Percentiles rank a stretch among this genome's conserved stretches.
These are phyloP conservation scores for Drosophila virilis DNA, from an alignment of 1,140 invertebrate species.

Conservation along the genomic window DNA sequence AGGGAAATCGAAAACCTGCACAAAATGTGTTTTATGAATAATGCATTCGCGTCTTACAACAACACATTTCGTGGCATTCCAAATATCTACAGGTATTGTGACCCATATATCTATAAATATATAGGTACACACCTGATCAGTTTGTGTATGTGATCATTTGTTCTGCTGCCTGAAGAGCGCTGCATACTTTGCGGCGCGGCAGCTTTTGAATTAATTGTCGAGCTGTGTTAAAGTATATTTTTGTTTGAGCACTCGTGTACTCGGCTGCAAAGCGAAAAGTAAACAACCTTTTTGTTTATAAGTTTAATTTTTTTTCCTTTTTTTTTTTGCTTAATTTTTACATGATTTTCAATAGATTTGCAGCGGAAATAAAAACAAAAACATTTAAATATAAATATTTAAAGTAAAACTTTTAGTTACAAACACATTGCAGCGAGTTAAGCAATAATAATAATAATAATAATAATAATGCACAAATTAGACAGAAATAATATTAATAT, in stretches of 20 bases:
- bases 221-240: conserved; percentile 3
- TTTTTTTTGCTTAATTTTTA: conserved; percentile 54
- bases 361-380: conserved; percentile 31
- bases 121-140: conserved; percentile 1
- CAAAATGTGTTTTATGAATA: conserved; percentile 41
- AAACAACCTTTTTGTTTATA: conserved; percentile 66
- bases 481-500: conserved; percentile 10
- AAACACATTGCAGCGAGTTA: conserved; percentile 36
- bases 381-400: conserved; percentile 8
- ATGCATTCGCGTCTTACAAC: conserved; percentile 10
- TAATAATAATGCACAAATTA: conserved; percentile 21
- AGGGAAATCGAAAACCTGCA: conserved; percentile 30
- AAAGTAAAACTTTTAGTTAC: conserved; percentile 51
- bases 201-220: conserved; percentile 13
- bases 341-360: conserved; percentile 58
- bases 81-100: background rate
- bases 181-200: conserved; percentile 28
- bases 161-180: conserved; percentile 19
- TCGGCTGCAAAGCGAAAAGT: conserved; percentile 51
- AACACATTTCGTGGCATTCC: conserved; percentile 59
- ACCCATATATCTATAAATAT: conserved; percentile 3
- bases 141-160: conserved; percentile 12
- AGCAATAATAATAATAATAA: conserved; percentile 24
- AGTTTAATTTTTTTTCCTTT: conserved; percentile 23
- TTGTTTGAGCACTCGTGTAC: conserved; percentile 1